Evolutionary conservation across 2,888 invertebrate genomes (phyloP).

Genomic region (Idaea aversata): DNA sequence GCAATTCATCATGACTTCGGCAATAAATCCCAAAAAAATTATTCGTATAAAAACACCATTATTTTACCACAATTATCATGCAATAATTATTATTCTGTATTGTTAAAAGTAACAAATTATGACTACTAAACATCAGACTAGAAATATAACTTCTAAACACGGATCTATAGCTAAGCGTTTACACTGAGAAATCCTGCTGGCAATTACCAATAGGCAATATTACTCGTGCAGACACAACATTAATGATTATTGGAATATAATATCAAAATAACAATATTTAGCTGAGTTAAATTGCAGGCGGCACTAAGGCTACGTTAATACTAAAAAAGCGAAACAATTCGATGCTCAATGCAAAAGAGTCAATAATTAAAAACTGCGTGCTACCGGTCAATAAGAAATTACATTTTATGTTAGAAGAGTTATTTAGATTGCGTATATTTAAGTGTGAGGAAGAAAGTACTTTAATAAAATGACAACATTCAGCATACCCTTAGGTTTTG

Average conservation of each 20-base stretch:
- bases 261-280: conserved; percentile 32
- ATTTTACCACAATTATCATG: conserved; percentile 10
- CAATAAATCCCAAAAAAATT: too few species aligned
- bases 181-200: conserved; percentile 7
- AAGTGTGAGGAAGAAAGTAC: too few species aligned
- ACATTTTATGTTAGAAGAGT: too few species aligned
- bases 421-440: too few species aligned
- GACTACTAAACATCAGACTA: conserved; percentile 73
- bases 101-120: conserved; percentile 55
- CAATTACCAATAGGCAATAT: conserved; percentile 8
- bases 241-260: conserved; percentile 41
- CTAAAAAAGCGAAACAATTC: conserved; percentile 40
- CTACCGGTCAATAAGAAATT: background rate
- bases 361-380: conserved; percentile 22
- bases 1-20: background rate
- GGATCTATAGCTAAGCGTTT: conserved; percentile 39
- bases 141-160: conserved; percentile 62
- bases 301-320: conserved; percentile 22
- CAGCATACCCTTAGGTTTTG: too few species aligned
- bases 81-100: conserved; percentile 10
- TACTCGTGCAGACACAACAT: conserved; percentile 19
- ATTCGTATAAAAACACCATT: conserved; percentile 15
- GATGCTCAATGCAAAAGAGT: conserved; percentile 43
- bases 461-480: too few species aligned
- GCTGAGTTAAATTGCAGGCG: conserved; percentile 47